phyloP scores from a whole-genome alignment of 2,888 invertebrate genomes.

The Ametastegia equiseti region DNA sequence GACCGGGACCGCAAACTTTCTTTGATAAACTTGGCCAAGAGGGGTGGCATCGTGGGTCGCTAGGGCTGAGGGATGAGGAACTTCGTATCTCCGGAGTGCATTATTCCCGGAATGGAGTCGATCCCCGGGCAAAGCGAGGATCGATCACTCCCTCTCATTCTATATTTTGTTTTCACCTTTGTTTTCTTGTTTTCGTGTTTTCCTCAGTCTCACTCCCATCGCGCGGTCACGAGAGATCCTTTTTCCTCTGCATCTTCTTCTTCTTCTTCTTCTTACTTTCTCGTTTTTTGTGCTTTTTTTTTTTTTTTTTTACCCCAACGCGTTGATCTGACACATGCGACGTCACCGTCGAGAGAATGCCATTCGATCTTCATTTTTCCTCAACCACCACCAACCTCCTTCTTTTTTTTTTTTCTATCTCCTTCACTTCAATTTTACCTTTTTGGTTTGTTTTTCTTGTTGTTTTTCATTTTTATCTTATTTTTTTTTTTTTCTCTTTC shows the following conservation, averaged over 20 bases:
- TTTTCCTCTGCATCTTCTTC: too few species aligned
- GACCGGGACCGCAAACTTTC: conserved; percentile 44
- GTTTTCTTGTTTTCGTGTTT: conserved; percentile 44
- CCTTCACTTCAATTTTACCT: background rate
- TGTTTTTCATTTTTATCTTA: background rate
- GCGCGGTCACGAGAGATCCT: too few species aligned
- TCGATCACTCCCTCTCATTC: conserved; percentile 41
- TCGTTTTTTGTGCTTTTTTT: background rate
- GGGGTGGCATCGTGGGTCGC: conserved; percentile 35
- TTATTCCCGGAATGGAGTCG: conserved; percentile 49
- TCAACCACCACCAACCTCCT: background rate
- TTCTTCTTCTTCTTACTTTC: background rate
- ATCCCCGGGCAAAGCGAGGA: conserved; percentile 43
- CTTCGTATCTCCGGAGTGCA: conserved; percentile 49
- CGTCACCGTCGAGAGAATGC: conserved; percentile 11
- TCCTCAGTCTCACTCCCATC: conserved; percentile 36
- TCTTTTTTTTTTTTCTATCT: background rate
- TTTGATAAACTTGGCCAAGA: conserved; percentile 44
- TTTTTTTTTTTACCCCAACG: background rate
- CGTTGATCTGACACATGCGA: conserved; percentile 23
- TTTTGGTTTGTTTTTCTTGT: too few species aligned
- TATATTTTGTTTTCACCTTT: conserved; percentile 40
- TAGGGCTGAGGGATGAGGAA: conserved; percentile 24
- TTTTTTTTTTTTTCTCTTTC: background rate
- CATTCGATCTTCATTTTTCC: conserved; percentile 39